These are phyloP conservation scores for Chrysogorgia sp. DNA, from an alignment of 92 coral and sea anemone genomes.

Conservation along the genomic window DNA sequence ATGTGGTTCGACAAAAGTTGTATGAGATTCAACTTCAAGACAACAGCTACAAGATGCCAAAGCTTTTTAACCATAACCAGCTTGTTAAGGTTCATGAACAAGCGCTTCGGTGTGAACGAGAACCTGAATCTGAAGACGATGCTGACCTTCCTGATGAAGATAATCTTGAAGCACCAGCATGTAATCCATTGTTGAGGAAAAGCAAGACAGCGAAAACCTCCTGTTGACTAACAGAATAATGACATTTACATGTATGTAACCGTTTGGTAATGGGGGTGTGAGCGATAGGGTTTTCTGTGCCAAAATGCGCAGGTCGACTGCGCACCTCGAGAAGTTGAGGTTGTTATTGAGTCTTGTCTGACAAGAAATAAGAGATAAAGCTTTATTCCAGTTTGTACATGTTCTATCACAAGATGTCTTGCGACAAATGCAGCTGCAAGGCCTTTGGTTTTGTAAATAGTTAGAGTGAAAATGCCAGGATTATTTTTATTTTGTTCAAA, in stretches of 20 bases:
- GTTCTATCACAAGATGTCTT: too few species aligned
- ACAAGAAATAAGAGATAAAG: too few species aligned
- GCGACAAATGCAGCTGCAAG: too few species aligned
- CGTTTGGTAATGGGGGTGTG: conserved; percentile 15
- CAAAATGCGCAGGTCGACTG: too few species aligned
- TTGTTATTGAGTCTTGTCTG: too few species aligned
- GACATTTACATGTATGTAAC: neutral
- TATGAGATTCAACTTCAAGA: conserved; percentile 11
- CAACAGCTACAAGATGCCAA: neutral
- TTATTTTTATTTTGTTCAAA: too few species aligned
- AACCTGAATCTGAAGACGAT: conserved; percentile 1
- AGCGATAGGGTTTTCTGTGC: too few species aligned
- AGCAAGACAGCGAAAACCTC: neutral
- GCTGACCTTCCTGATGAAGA: neutral
- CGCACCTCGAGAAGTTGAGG: too few species aligned
- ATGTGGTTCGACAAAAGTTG: neutral
- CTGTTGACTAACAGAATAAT: neutral
- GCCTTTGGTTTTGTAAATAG: too few species aligned
- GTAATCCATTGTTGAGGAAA: neutral
- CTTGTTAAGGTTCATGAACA: conserved; percentile 8
- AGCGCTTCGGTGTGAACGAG: too few species aligned
- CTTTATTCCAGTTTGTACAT: too few species aligned
- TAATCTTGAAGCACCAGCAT: neutral
- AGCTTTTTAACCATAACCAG: neutral
- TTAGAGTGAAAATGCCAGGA: too few species aligned